These are phyloP conservation scores for Numenius arquata DNA, from an alignment of 2,113 vertebrate genomes.

Conservation along the genomic window DNA sequence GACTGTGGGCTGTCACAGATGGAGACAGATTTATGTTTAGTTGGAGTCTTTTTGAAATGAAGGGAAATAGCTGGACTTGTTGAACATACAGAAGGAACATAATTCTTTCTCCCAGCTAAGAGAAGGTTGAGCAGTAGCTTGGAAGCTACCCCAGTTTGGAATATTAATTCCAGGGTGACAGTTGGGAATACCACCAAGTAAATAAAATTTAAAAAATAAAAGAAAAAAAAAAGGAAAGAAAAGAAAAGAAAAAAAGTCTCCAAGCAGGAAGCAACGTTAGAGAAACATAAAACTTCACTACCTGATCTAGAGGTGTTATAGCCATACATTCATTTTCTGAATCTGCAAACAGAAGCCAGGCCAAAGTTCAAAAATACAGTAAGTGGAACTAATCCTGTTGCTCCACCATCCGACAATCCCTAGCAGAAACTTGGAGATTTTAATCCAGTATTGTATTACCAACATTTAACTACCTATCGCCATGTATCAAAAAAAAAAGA, in stretches of 20 bases:
- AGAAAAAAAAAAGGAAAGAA: too few relatives aligned
- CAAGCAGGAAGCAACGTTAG: background rate
- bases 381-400: background rate
- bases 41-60: constrained; percentile 65
- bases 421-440: background rate
- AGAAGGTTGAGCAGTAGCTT: constrained; percentile 4
- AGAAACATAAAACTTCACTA: background rate
- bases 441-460: background rate
- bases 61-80: constrained; percentile 67
- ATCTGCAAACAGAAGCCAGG: background rate
- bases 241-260: background rate
- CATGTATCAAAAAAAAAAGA: background rate
- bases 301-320: background rate
- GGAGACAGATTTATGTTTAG: constrained; percentile 74
- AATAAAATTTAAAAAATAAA: background rate
- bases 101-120: constrained; percentile 57
- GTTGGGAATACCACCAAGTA: background rate
- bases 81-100: constrained; percentile 42
- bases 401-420: background rate
- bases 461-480: background rate
- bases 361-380: background rate
- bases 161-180: constrained; percentile 1
- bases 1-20: constrained; percentile 73
- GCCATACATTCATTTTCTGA: background rate
- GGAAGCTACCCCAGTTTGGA: constrained; percentile 14